A percentile compares a stretch with the other conserved stretches of the same genome.
phyloP scores from a whole-genome alignment of 2,113 vertebrate genomes.

The Eulacestoma nigropectus region DNA sequence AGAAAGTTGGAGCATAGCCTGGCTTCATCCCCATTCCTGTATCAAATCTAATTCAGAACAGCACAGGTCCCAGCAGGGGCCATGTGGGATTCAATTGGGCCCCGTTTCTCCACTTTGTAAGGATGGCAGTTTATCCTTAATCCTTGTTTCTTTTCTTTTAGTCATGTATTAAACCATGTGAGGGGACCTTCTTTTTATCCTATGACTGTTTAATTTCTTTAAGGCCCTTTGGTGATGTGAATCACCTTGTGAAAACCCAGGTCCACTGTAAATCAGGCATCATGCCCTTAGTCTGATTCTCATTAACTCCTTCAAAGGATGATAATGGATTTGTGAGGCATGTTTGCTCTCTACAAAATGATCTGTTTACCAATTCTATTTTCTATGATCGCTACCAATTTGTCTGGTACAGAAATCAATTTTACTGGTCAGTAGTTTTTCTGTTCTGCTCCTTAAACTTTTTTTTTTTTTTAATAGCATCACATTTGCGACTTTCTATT shows the following conservation, averaged over 20 bases:
- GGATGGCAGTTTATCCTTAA: neutral
- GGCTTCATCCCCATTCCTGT: neutral
- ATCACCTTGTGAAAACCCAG: neutral
- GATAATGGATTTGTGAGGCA: slow-evolving; percentile 24
- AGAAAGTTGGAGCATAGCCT: neutral
- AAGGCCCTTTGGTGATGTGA: neutral
- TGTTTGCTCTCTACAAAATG: slow-evolving; percentile 28
- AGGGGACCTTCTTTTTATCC: neutral
- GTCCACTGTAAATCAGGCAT: neutral
- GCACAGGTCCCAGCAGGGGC: neutral
- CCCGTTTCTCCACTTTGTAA: neutral
- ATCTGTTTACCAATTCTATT: slow-evolving; percentile 43
- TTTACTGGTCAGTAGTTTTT: slow-evolving; percentile 53
- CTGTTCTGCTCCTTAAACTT: neutral
- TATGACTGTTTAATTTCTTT: neutral
- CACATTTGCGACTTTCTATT: neutral
- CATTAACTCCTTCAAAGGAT: slow-evolving; percentile 33
- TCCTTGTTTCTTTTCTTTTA: neutral
- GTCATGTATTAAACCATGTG: neutral
- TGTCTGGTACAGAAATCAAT: slow-evolving; percentile 46
- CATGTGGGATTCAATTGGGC: neutral
- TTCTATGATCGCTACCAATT: slow-evolving; percentile 30
- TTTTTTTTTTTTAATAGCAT: neutral
- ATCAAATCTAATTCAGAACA: neutral
- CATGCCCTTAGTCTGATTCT: neutral